Evolutionary conservation across 2,797 vertebrate genomes (phyloP), one percentile per base, ranked within the genome.

Genomic region (Propithecus perrieri): DNA sequence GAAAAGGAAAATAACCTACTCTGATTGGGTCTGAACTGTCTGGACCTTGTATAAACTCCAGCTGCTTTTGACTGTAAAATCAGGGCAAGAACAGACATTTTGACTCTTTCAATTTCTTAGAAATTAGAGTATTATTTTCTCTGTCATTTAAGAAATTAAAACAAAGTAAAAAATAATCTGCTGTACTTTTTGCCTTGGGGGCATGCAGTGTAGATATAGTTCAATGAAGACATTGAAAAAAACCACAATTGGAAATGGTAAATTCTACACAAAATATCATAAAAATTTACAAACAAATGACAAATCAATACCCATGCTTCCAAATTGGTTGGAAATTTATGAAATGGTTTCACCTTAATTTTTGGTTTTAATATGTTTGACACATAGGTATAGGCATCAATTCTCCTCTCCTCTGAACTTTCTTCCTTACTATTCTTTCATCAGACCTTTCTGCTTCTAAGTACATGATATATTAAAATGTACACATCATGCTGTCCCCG

Each of bases 1-100:
- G 91, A 96, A 97, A 94, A 92, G 95, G 63, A 84, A 96, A 97
- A 92, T 76, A 96, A 85, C 80, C 86, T 84, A 10, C 15, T 91
- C 35, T 15, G 69, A 35, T 92, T 92, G 91, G 86, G 61, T 59
- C 67, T 94, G 79, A 96, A 88, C 79, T 89, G 11, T 75, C 26
- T 85, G 89, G 78, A 95, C 75, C 86, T 81, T 91, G 75, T 85
- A 26, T 43, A 94, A 97, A 92, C 61, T 92, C 85, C 84, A 94
- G 67, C 33, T 87, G 91, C 48, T 92, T 95, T 95, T 57, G 72
- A 91, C 65, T 87, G 4, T 91, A 61, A 55, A 78, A 67, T 95
- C 24, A 48, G 83, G 84, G 67, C 14, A 91, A 91, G 86, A 79
- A 89, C 41, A 69, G 65, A 22, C n/a, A 69, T 91, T 48, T 87